Base-by-base conservation (phyloP, 2,797 vertebrate species). In the Triplophysa yarkandensis region DNA sequence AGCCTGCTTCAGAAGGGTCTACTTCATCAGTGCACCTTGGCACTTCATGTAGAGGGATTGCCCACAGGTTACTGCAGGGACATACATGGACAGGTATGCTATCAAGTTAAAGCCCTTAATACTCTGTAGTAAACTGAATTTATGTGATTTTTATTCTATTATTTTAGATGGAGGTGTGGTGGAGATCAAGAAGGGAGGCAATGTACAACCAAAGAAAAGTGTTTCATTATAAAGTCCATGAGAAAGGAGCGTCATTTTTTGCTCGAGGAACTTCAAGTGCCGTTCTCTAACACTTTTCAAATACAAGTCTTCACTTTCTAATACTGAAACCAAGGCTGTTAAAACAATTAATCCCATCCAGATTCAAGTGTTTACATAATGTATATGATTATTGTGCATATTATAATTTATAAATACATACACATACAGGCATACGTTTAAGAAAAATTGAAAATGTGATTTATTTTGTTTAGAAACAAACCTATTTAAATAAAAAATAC, bases 171-270 rank as follows among this genome's bases (percentile, higher is more conserved):
- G 93, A 89, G 46, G 92, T 98, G 74, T 92, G 91, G 64, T 91
- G 88, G 91, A 90, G 89, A 58, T 79, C 77, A 64, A 81, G 43
- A 19, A 60, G 73, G 23, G 86, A 86, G 21, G 83, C 71, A 1
- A 75, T 4, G 58, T 54, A 4, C 82, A 85, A 87, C 1, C 82
- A 74, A 9, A 82, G 70, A 58, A 91, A 91, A 76, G 79, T 89
- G 58, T 96, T 95, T 83, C 96, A 99, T 86, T 99, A 95, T 79
- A 98, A 98, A 77, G 94, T 99, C 83, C 93, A 95, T 2, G 96
- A 98, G 76, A 96, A 91, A 88, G 95, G 88, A 0, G 95, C 93
- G 30, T 91, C 91, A 4, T 98, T 99, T 68, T 99, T 99, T 0
- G 94, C 96, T 0, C 89, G 81, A 8, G 97, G 97, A 54, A 92